A percentile compares a stretch with the other conserved stretches of the same genome.
Conservation (phyloP, 2,113 vertebrate genomes). For the Chlorocebus sabaeus region DNA sequence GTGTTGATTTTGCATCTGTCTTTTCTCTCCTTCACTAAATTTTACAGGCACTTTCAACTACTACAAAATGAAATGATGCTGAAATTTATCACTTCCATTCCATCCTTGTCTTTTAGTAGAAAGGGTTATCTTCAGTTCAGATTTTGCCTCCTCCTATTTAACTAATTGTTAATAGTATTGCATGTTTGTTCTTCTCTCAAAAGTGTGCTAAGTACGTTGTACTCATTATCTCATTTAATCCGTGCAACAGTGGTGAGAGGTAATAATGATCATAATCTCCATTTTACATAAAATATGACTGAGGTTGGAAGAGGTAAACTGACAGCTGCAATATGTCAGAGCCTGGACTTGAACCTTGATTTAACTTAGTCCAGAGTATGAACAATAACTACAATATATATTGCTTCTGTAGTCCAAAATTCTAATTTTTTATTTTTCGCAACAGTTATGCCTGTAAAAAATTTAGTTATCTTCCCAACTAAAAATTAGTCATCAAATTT, state of each 20-base stretch:
- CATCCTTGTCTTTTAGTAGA: background rate
- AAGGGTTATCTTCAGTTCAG: background rate
- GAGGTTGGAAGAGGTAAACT: background rate
- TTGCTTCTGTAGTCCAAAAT: background rate
- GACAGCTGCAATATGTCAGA: background rate
- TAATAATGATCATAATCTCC: background rate
- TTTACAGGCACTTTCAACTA: background rate
- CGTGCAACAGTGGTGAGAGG: background rate
- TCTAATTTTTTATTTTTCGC: background rate
- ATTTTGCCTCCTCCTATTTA: background rate
- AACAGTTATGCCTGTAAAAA: background rate
- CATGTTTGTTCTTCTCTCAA: background rate
- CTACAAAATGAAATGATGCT: background rate
- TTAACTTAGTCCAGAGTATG: background rate
- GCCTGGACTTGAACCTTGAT: background rate
- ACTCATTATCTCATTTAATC: background rate
- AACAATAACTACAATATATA: background rate
- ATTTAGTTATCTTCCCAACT: background rate
- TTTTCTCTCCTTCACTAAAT: constrained; percentile 18
- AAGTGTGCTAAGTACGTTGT: background rate
- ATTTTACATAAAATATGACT: background rate
- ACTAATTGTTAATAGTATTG: background rate
- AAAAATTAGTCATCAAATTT: background rate
- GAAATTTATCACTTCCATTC: background rate
- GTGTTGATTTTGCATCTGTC: background rate